phyloP scores from a whole-genome alignment of 2,113 vertebrate genomes.

The Callionymus lyra region DNA sequence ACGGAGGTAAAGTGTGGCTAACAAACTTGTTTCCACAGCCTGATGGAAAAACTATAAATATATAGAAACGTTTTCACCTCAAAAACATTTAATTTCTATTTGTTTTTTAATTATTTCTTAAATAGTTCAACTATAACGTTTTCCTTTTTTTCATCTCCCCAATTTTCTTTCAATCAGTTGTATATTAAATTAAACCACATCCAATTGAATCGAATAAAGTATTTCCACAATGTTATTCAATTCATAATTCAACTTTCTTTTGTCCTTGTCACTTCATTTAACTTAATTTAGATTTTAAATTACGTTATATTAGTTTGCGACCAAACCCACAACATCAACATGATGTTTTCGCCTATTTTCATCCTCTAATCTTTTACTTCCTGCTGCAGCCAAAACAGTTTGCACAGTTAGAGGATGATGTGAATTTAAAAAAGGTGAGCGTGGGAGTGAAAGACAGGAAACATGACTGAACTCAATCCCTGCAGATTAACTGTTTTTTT shows the following conservation, averaged over 20 bases:
- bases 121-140: no score
- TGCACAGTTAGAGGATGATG: conserved; percentile 21
- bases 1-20: no score
- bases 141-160: no score
- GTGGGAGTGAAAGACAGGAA: conserved; percentile 10
- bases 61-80: no score
- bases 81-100: no score
- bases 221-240: background rate
- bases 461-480: conserved; percentile 25
- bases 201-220: no score
- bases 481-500: conserved; percentile 31
- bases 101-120: no score
- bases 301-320: background rate
- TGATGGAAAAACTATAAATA: no score
- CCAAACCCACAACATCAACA: background rate
- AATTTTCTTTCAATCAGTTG: no score
- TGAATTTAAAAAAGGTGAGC: conserved; percentile 40
- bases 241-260: background rate
- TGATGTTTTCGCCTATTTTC: conserved; percentile 14
- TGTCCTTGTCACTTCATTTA: background rate
- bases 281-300: background rate
- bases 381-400: conserved; percentile 13
- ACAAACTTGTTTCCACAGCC: no score
- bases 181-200: no score
- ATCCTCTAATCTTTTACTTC: conserved; percentile 26